Evolutionary conservation across 2,888 invertebrate genomes (phyloP).

Genomic region (Melolontha melolontha): DNA sequence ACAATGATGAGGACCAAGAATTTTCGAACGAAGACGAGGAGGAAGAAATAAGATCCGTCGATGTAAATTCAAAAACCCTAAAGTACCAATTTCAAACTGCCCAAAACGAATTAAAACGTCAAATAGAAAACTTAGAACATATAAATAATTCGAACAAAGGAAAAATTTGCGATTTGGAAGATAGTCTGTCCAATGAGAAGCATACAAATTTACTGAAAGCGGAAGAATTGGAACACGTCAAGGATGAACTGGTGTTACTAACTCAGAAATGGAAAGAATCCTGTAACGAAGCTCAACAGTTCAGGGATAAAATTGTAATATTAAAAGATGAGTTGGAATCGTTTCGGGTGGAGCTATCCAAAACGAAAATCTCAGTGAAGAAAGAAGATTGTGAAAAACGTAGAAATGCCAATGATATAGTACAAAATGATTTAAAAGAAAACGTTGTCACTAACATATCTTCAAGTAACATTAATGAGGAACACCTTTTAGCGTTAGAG

Average conservation of each 20-base stretch:
- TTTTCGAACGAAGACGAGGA: constrained; percentile 32
- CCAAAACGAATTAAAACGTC: constrained; percentile 60
- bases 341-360: constrained; percentile 41
- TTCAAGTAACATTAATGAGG: constrained; percentile 54
- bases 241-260: constrained; percentile 54
- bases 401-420: constrained; percentile 12
- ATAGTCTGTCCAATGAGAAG: constrained; percentile 55
- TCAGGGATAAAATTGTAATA: constrained; percentile 37
- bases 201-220: constrained; percentile 52
- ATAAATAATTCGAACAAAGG: constrained; percentile 55
- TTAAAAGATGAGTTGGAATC: constrained; percentile 42
- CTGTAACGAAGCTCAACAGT: constrained; percentile 45
- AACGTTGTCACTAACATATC: constrained; percentile 40
- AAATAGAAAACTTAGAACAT: constrained; percentile 60
- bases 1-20: constrained; percentile 23
- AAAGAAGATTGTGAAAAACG: constrained; percentile 22
- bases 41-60: constrained; percentile 38
- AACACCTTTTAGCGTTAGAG: constrained; percentile 74
- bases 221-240: constrained; percentile 56
- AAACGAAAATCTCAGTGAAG: constrained; percentile 54
- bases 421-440: constrained; percentile 35
- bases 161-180: constrained; percentile 57
- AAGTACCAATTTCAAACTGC: constrained; percentile 63
- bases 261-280: constrained; percentile 48
- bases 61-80: constrained; percentile 61